phyloP scores from a whole-genome alignment of 2,888 invertebrate genomes.

The Microplitis deprimator region DNA sequence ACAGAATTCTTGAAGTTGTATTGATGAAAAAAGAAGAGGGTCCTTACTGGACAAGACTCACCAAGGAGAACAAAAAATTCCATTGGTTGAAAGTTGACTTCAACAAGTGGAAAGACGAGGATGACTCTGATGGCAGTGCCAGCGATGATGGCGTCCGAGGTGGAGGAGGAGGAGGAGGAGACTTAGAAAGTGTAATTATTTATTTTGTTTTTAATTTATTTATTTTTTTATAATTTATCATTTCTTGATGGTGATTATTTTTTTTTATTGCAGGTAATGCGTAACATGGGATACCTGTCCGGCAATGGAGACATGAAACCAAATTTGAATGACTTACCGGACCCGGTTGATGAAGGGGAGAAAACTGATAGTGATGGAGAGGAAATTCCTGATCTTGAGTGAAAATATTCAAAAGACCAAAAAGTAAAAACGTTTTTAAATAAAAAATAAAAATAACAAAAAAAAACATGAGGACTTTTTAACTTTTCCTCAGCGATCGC shows the following conservation, averaged over 20 bases:
- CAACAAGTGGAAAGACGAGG: conserved; percentile 98
- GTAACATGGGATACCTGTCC: conserved; percentile 82
- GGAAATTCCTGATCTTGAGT: conserved; percentile 83
- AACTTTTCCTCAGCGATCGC: neutral
- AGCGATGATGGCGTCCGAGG: conserved; percentile 57
- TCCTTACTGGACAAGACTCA: conserved; percentile 90
- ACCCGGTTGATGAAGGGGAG: conserved; percentile 75
- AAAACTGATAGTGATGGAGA: conserved; percentile 76
- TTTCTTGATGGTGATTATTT: neutral
- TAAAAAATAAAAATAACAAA: conserved; percentile 37
- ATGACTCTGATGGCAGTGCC: conserved; percentile 87
- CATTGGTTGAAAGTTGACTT: conserved; percentile 98
- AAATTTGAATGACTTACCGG: conserved; percentile 78
- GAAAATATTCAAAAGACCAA: conserved; percentile 57
- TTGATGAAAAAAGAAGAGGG: conserved; percentile 80
- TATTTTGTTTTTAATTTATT: neutral
- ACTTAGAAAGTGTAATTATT: conserved; percentile 61
- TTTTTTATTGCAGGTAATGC: conserved; percentile 75
- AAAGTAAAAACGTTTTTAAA: conserved; percentile 29
- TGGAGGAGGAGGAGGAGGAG: conserved; percentile 44
- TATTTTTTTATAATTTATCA: neutral
- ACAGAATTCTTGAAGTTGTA: conserved; percentile 83
- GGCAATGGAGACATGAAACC: conserved; percentile 78
- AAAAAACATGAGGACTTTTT: conserved; percentile 21
- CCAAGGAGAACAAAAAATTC: conserved; percentile 89